Base-by-base conservation (phyloP, 2,888 invertebrate genomes). In the Clostera curtula region DNA sequence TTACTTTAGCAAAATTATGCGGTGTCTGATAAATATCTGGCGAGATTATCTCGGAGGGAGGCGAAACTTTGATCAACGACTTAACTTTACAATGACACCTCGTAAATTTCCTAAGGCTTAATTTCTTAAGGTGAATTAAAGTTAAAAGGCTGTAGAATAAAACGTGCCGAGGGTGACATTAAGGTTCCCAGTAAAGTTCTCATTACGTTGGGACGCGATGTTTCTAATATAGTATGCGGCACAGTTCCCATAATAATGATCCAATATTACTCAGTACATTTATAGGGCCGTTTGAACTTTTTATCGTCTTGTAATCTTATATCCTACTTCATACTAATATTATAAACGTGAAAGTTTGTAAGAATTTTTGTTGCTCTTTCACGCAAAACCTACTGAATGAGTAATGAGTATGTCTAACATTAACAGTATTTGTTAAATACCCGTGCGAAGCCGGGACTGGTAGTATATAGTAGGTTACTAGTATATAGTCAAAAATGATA, bases 51-150 rank as follows among this genome's bases (percentile, higher is more conserved):
- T 53, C 34, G 28, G 41, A 43, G 40, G 44, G 43, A 43, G 43
- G 44, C 40, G 35, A 34, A 59, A 67, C 53, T 68, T 67, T 67
- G 60, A 71, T 68, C 60, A 61, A 66, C 58, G 65, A 56, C 58
- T 47, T 46, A 69, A 73, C 63, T 74, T 70, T 57, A 36, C 54
- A 61, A 59, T 56, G 68, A 58, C 61, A 68, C 63, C 63, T 62
- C 61, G 62, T 72, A 70, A 73, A 70, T 72, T 66, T 49, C 39
- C 38, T 31, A 43, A 46, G 20, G 27, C n/a, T n/a, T n/a, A n/a
- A 52, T 54, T 45, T 52, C 60, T 55, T n/a, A n/a, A n/a, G n/a
- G 54, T 55, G 56, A 66, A 60, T 65, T 66, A 51, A 56, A 64
- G 47, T 59, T 59, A 54, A 68, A 65, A 61, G 54, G 48, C 56